These are phyloP conservation scores for Pandion haliaetus DNA, from an alignment of 2,113 vertebrate species.

Conservation along the genomic window DNA sequence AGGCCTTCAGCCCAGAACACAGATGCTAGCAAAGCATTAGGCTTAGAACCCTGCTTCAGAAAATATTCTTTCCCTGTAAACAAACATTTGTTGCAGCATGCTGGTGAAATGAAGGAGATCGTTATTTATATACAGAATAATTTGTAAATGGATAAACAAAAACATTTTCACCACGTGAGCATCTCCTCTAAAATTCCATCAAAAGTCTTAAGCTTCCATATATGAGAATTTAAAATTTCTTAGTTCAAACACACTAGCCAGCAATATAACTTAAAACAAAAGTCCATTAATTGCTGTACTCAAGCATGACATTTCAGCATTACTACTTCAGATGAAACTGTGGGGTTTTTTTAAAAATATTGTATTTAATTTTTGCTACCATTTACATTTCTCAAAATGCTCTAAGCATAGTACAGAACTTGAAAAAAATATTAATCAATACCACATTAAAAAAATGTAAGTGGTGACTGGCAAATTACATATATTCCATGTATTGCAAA, in stretches of 20 bases:
- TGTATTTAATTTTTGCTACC: not conserved
- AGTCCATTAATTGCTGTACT: not conserved
- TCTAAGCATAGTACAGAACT: not conserved
- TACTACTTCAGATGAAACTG: not conserved
- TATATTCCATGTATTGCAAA: not conserved
- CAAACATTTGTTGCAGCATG: not conserved
- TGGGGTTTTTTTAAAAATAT: not conserved
- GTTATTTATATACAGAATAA: not conserved
- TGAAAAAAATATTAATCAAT: not conserved
- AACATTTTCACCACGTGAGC: not conserved
- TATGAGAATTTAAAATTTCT: not conserved
- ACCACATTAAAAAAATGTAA: not conserved
- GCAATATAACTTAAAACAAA: not conserved
- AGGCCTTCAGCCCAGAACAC: not conserved
- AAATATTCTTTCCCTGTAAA: not conserved
- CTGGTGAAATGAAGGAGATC: not conserved
- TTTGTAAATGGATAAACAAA: not conserved
- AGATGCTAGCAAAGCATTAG: not conserved
- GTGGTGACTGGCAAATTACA: not conserved
- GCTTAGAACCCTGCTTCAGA: not conserved
- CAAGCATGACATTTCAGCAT: not conserved
- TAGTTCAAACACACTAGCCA: not conserved
- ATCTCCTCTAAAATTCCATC: not conserved
- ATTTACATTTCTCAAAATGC: not conserved
- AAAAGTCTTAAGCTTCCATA: not conserved